phyloP scores from a whole-genome alignment of 1,140 invertebrate species.

The Colletes latitarsis region DNA sequence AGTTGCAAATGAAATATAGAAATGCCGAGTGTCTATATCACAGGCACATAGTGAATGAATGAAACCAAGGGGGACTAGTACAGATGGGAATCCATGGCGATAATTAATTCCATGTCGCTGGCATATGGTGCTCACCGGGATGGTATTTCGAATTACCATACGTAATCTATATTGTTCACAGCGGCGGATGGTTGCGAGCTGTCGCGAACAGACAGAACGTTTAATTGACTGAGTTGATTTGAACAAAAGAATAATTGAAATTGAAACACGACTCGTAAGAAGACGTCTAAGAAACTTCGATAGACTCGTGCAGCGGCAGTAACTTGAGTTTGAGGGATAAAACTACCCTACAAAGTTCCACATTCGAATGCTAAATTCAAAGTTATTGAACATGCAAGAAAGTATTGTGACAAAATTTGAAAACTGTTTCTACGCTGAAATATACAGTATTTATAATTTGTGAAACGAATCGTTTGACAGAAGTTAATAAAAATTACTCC shows the following conservation, averaged over 20 bases:
- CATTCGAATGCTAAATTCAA: no score
- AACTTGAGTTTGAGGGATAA: no score
- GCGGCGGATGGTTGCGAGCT: slow-evolving; percentile 47
- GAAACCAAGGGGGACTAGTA: slow-evolving; percentile 42
- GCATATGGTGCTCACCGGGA: slow-evolving; percentile 63
- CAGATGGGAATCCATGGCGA: slow-evolving; percentile 43
- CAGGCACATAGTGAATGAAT: neutral
- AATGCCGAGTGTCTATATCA: neutral
- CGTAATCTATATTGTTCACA: slow-evolving; percentile 61
- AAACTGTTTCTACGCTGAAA: no score
- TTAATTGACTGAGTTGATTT: slow-evolving; percentile 63
- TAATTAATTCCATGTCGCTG: slow-evolving; percentile 69
- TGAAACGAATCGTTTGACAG: no score
- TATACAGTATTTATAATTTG: no score
- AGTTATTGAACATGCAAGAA: no score
- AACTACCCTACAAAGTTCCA: no score
- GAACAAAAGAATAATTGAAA: slow-evolving; percentile 60
- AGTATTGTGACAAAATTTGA: no score
- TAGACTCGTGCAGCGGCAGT: neutral
- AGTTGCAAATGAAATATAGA: slow-evolving; percentile 2
- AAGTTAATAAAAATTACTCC: no score
- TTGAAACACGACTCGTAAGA: slow-evolving; percentile 1
- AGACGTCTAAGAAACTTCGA: neutral
- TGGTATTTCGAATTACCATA: slow-evolving; percentile 68
- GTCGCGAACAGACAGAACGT: slow-evolving; percentile 55